Base-by-base conservation (phyloP, 2,888 invertebrate genomes). In the Andrena chrysosceles region DNA sequence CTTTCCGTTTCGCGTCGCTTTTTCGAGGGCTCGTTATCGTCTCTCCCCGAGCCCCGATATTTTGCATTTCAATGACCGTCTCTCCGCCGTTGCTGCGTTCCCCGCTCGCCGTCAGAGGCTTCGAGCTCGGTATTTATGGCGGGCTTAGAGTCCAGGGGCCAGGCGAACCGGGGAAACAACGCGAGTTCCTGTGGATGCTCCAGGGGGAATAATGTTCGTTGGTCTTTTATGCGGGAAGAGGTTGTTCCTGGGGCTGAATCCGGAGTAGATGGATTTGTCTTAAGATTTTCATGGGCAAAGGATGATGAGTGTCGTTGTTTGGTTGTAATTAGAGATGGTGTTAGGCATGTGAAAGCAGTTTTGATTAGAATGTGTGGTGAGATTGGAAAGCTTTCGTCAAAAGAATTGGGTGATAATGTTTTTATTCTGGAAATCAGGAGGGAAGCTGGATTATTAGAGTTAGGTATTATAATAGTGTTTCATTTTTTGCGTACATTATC, bases 31-130 rank as follows among this genome's bases (percentile, higher is more conserved):
- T 73, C 69, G 73, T 73, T 78, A 78, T 73, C 64, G 68, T 69
- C 29, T 42, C 35, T 35, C 49, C 69, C 26, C 42, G 42, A 42
- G 60, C 42, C 54, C 59, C 74, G 54, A 81, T 81, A 73, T 79
- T 84, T 83, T 79, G 67, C 72, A 69, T 69, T 79, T 81, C 73
- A 80, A 80, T 80, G 77, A 78, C 76, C 31, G 42, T 49, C 52
- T 52, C 54, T 48, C 68, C 52, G 35, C 60, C 70, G 54, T n/a
- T 20, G 63, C 33, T 20, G 31, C 62, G 10, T 62, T 68, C 64
- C 29, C 42, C 33, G 29, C n/a, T 35, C n/a, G n/a, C 20, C 63
- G 10, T 23, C 23, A 54, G 26, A 54, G 2, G 1, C 49, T n/a
- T 54, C 20, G 10, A 31, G 20, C 20, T 10, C 33, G 48, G 60